Percentiles rank a stretch among this genome's conserved stretches.
Conservation (phyloP, 2,113 vertebrate species). For the Bufo gargarizans region DNA sequence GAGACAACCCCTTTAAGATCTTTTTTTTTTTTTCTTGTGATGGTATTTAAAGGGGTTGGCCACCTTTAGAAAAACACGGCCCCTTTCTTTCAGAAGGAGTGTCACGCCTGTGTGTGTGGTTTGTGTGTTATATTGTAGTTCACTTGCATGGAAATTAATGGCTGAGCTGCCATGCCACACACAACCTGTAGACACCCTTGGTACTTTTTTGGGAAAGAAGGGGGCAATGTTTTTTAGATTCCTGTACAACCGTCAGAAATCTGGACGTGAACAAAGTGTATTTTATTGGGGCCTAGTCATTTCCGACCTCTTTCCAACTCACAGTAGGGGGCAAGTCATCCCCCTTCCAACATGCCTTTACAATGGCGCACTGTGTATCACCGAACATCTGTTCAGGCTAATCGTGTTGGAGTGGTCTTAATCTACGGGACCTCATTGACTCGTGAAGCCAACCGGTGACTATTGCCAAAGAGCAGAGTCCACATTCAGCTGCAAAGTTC, state of each 20-base stretch:
- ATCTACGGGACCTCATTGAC: neutral
- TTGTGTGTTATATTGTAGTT: neutral
- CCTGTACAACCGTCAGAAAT: neutral
- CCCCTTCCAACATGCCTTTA: conserved; percentile 10
- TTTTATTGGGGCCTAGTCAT: neutral
- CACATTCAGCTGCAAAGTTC: conserved; percentile 3
- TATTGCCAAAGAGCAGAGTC: conserved; percentile 9
- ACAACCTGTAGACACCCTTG: neutral
- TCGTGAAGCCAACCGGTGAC: neutral
- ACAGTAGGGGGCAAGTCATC: neutral
- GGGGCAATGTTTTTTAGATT: neutral
- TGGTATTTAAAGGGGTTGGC: no score
- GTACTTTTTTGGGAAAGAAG: neutral
- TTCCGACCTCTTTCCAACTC: neutral
- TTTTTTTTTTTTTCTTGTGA: no score
- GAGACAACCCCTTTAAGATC: no score
- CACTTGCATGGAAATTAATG: neutral
- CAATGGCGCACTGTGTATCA: conserved; percentile 2
- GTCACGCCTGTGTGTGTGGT: no score
- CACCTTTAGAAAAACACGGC: no score
- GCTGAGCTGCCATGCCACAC: neutral
- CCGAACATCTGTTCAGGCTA: conserved; percentile 8
- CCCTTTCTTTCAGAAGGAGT: no score
- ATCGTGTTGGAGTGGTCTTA: conserved; percentile 8
- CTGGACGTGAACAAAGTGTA: neutral